Conservation (phyloP, 2,797 vertebrate genomes). For the Lepidocolaptes lacrymiger region DNA sequence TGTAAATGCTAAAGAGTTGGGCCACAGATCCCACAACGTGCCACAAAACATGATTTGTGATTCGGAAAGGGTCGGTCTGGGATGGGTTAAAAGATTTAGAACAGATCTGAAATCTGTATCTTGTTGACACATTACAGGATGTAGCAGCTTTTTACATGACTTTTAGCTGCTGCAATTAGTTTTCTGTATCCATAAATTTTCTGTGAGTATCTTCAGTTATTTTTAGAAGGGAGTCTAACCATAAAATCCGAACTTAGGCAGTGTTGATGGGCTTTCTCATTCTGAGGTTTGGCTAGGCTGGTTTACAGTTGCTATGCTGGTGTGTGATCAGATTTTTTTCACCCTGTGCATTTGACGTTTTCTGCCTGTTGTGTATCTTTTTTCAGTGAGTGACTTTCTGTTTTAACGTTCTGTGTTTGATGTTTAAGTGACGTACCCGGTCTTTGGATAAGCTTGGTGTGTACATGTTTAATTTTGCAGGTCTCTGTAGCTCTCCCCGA, state of each 20-base stretch:
- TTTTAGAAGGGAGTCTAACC: not conserved
- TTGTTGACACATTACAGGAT: not conserved
- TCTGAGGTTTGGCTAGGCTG: not conserved
- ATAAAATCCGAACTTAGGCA: not conserved
- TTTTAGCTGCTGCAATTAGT: not conserved
- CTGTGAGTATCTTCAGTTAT: not conserved
- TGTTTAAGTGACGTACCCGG: not conserved
- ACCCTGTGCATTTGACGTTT: not conserved
- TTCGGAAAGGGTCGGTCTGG: not conserved
- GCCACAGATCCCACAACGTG: not conserved
- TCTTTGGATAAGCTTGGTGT: not conserved
- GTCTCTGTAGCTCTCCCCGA: not conserved
- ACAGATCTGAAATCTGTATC: not conserved
- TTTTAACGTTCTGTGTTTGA: not conserved
- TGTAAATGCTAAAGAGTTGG: not conserved
- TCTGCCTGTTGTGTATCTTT: not conserved
- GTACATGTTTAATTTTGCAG: not conserved
- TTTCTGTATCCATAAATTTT: not conserved
- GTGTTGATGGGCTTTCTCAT: not conserved
- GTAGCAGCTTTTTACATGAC: not conserved
- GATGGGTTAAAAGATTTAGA: not conserved
- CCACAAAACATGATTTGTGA: not conserved
- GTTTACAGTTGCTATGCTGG: not conserved
- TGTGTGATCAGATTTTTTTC: fast-evolving
- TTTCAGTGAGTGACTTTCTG: not conserved